Evolutionary conservation across 2,113 vertebrate species (phyloP), one percentile per base, ranked within the genome.

Genomic region (Alaudala cheleensis): DNA sequence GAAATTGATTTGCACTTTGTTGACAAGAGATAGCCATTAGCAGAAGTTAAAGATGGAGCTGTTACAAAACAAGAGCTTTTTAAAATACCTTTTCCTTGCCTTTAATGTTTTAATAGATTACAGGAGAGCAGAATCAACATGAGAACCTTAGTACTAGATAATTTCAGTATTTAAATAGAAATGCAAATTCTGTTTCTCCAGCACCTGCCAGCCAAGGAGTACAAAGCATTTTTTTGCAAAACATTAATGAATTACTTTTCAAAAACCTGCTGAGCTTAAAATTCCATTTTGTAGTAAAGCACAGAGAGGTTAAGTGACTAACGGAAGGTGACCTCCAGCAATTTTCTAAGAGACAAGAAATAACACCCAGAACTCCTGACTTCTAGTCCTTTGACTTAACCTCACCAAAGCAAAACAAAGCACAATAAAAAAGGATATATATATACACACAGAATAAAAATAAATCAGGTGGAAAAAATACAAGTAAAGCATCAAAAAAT

Each of bases 1-100:
- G 58, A 79, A 96, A 93, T 57, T 85, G 80, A 96, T 95, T 96
- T 96, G 85, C 91, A 77, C 86, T 95, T 81, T 96, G 86, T 88
- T 93, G 93, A 94, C 88, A 95, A 91, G 85, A 95, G 94, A 90
- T 87, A 65, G 71, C 81, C 86, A 87, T 95, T 95, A 92, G 70
- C 67, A 93, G 79, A 95, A 96, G 90, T 93, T 93, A 97, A 93
- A 95, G 81, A 82, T 71, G 87, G 71, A 88, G 74, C 69, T 90
- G 84, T 74, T 95, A 88, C 24, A 81, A 90, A 86, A 79, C 67
- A 87, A 77, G 47, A 78, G 64, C 80, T 71, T 86, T 90, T 79
- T 25, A 76, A 93, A 85, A 93, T 44, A 69, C 44, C 24, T 85
- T 89, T 57, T 87, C 57, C 54, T 88, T 85, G 50, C 24, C 54